Percentiles rank a stretch among this genome's conserved stretches.
Evolutionary conservation across 2,113 vertebrate genomes (phyloP).

Genomic region (Lichenostomus cassidix): DNA sequence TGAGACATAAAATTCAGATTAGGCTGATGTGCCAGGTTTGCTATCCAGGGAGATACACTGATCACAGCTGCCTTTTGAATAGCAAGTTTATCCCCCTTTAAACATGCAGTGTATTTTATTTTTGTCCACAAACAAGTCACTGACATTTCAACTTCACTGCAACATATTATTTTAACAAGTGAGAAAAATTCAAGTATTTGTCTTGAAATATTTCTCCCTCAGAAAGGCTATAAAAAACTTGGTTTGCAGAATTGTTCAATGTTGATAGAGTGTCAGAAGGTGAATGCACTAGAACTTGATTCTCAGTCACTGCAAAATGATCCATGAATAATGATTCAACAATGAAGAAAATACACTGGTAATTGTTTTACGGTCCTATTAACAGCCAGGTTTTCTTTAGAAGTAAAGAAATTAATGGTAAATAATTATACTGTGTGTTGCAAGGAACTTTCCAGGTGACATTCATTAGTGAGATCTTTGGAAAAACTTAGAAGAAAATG

Average conservation of each 20-base stretch:
- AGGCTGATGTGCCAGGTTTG: not conserved
- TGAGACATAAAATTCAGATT: not conserved
- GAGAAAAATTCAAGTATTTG: not conserved
- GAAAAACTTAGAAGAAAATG: not conserved
- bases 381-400: not conserved
- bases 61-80: not conserved
- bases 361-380: not conserved
- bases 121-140: not conserved
- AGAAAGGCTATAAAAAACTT: not conserved
- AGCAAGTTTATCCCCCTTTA: not conserved
- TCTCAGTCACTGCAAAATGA: not conserved
- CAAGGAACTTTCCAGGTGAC: not conserved
- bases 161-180: not conserved
- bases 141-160: not conserved
- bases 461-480: not conserved
- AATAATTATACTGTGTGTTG: not conserved
- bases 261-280: not conserved
- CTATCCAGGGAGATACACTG: not conserved
- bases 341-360: not conserved
- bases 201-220: not conserved
- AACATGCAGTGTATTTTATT: not conserved
- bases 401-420: not conserved
- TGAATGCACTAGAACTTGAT: not conserved
- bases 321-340: not conserved
- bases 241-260: not conserved